These are phyloP conservation scores for Coremacera marginata DNA, from an alignment of 2,888 invertebrate genomes.

Conservation along the genomic window DNA sequence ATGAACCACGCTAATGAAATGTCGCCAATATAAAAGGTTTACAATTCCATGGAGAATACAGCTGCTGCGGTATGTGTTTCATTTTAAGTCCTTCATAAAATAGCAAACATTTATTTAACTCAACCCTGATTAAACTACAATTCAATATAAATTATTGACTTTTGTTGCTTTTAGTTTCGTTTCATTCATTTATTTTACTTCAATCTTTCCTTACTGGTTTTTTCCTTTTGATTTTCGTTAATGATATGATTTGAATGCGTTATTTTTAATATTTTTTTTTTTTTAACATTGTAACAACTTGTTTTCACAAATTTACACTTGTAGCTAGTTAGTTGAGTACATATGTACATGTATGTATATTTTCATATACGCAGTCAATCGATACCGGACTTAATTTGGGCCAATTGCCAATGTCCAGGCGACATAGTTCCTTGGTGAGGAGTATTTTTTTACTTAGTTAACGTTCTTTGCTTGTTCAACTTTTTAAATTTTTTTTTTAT, in stretches of 20 bases:
- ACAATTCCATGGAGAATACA: constrained; percentile 77
- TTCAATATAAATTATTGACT: constrained; percentile 29
- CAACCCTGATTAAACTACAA: constrained; percentile 29
- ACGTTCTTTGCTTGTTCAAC: constrained; percentile 46
- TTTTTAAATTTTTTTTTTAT: not conserved
- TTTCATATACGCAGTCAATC: constrained; percentile 58
- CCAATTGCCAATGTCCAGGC: constrained; percentile 62
- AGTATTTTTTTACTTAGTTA: constrained; percentile 42
- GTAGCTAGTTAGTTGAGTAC: constrained; percentile 33
- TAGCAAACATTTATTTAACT: constrained; percentile 10
- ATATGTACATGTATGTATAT: constrained; percentile 35
- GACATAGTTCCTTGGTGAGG: constrained; percentile 64
- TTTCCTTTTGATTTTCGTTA: not conserved
- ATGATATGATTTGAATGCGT: constrained; percentile 1
- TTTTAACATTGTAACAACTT: constrained; percentile 14
- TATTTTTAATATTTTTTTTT: constrained; percentile 7
- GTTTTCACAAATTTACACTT: constrained; percentile 12
- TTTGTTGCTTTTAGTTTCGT: constrained; percentile 34
- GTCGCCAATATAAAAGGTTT: constrained; percentile 69
- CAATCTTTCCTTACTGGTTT: not conserved
- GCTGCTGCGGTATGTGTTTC: constrained; percentile 72
- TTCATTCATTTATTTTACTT: constrained; percentile 21
- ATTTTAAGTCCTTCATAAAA: constrained; percentile 38
- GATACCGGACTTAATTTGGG: constrained; percentile 65
- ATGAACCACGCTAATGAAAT: constrained; percentile 13